Evolutionary conservation across 2,113 vertebrate genomes (phyloP).

Genomic region (Ciconia maguari): DNA sequence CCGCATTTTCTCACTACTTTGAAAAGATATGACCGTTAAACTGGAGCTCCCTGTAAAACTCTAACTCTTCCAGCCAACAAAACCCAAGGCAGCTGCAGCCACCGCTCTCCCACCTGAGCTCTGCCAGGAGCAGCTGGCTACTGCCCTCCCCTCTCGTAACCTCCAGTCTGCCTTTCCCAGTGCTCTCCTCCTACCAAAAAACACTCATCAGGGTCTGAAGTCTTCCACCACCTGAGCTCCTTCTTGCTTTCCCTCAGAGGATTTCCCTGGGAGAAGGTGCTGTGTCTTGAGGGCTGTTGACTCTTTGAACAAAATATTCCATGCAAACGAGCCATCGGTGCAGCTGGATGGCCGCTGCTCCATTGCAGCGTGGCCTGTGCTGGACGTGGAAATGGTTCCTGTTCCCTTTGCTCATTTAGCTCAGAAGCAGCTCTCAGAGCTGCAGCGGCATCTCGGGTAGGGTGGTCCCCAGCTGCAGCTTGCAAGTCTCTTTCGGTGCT

Average conservation of each 20-base stretch:
- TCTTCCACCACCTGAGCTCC: background rate
- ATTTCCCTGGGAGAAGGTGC: background rate
- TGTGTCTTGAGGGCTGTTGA: background rate
- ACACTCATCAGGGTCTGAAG: background rate
- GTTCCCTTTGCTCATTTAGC: background rate
- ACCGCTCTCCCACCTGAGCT: background rate
- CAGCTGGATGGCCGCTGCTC: background rate
- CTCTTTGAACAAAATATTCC: background rate
- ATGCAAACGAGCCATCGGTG: fast-evolving
- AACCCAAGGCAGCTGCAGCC: background rate
- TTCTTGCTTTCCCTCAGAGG: background rate
- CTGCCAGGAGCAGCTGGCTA: fast-evolving
- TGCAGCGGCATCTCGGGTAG: background rate
- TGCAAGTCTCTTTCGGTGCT: background rate
- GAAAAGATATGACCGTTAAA: fast-evolving
- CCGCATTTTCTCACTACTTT: fast-evolving
- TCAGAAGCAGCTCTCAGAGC: background rate
- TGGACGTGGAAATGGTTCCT: background rate
- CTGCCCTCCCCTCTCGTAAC: background rate
- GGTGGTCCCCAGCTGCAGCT: background rate
- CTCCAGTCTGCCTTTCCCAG: background rate
- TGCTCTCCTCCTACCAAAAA: background rate
- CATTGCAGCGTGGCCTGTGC: fast-evolving
- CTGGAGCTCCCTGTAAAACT: background rate
- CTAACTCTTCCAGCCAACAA: background rate